Conservation (phyloP, 2,113 vertebrate genomes). For the Piaya cayana region DNA sequence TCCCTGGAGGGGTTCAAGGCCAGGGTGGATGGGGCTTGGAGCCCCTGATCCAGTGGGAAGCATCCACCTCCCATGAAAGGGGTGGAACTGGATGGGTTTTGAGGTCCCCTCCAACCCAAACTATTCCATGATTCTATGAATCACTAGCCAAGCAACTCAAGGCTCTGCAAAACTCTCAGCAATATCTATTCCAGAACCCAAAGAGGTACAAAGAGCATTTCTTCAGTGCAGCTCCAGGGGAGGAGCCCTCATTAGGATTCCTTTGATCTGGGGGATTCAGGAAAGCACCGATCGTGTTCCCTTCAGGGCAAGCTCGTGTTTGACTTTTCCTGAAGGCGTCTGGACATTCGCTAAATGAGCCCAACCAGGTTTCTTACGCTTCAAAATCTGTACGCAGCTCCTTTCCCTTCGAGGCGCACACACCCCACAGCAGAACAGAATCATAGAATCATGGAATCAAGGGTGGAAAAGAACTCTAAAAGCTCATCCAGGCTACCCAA, state of each 20-base stretch:
- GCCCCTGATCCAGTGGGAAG: too few species aligned
- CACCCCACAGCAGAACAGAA: not conserved
- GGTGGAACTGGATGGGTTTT: too few species aligned
- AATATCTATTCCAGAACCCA: not conserved
- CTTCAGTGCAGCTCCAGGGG: fast-evolving
- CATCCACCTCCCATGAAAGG: too few species aligned
- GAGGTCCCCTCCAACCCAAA: too few species aligned
- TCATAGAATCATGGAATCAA: too few species aligned
- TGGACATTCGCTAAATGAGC: not conserved
- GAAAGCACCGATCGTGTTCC: not conserved
- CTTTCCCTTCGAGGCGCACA: not conserved
- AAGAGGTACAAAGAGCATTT: fast-evolving
- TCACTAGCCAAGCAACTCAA: not conserved
- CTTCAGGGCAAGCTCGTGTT: not conserved
- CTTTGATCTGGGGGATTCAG: not conserved
- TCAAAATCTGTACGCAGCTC: fast-evolving
- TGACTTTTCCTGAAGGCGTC: not conserved
- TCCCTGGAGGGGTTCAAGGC: too few species aligned
- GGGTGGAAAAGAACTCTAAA: too few species aligned
- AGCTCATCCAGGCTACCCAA: too few species aligned
- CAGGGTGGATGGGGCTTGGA: too few species aligned
- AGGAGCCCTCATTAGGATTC: not conserved
- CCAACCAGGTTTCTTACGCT: fast-evolving
- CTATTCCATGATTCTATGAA: too few species aligned
- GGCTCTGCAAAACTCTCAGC: not conserved